Evolutionary conservation across 1,140 invertebrate genomes (phyloP).

Genomic region (Diuraphis noxia): DNA sequence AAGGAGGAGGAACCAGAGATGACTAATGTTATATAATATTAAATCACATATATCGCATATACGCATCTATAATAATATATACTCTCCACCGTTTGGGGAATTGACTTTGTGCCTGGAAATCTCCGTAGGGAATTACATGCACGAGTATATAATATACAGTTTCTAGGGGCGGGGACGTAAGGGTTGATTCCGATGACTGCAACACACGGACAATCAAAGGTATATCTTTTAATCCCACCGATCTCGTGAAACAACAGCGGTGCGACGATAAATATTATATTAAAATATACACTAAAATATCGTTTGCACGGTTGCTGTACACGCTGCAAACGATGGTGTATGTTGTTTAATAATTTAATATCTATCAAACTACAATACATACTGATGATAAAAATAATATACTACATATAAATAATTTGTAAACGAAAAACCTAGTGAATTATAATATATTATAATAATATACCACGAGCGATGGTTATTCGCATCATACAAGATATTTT

Average conservation of each 20-base stretch:
- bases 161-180: not conserved
- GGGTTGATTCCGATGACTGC: not conserved
- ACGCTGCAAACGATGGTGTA: too few relatives aligned
- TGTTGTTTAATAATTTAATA: too few relatives aligned
- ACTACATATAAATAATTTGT: too few relatives aligned
- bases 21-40: not conserved
- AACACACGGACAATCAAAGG: slow-evolving; percentile 23
- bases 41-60: not conserved
- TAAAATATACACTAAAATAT: not conserved
- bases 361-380: too few relatives aligned
- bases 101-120: not conserved
- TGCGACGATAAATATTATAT: not conserved
- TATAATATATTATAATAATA: too few relatives aligned
- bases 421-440: too few relatives aligned
- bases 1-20: not conserved
- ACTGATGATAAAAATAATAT: too few relatives aligned
- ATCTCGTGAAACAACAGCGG: not conserved
- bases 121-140: not conserved
- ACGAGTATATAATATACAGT: not conserved
- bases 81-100: not conserved
- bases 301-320: not conserved
- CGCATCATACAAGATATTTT: too few relatives aligned
- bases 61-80: not conserved
- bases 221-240: not conserved
- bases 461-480: too few relatives aligned